Percentiles rank a stretch among this genome's conserved stretches.
phyloP scores from a whole-genome alignment of 2,797 vertebrate species.

The Graptemys geographica region DNA sequence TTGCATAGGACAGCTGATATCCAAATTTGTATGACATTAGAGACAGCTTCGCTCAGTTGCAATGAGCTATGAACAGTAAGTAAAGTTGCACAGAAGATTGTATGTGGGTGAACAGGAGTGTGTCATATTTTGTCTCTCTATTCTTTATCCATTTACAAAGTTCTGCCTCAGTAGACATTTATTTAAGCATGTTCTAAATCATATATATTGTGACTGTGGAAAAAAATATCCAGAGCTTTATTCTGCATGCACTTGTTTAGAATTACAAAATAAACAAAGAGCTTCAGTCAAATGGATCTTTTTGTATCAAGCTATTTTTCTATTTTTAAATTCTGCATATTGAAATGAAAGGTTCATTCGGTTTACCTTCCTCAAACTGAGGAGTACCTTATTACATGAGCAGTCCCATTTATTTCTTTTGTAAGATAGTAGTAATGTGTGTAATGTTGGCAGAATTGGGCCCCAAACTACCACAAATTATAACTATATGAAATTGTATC shows the following conservation, averaged over 20 bases:
- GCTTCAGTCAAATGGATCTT: conserved; percentile 16
- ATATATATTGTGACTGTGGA: conserved; percentile 16
- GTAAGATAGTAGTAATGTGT: neutral
- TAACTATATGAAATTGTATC: neutral
- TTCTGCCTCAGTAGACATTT: neutral
- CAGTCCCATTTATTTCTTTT: conserved; percentile 4
- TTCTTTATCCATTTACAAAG: conserved; percentile 5
- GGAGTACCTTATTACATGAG: neutral
- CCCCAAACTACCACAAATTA: conserved; percentile 42
- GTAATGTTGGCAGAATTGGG: conserved; percentile 5
- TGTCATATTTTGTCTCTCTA: neutral
- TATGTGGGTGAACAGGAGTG: neutral
- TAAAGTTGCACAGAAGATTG: neutral
- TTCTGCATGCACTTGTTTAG: conserved; percentile 37
- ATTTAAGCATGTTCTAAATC: conserved; percentile 38
- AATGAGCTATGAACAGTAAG: neutral
- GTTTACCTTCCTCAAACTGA: conserved; percentile 15
- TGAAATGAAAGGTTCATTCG: conserved; percentile 16
- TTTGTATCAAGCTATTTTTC: conserved; percentile 6
- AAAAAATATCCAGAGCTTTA: conserved; percentile 63
- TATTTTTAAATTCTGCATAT: neutral
- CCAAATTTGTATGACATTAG: conserved; percentile 42
- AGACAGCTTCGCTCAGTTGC: neutral
- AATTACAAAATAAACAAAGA: conserved; percentile 59
- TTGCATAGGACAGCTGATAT: conserved; percentile 63